phyloP scores from a whole-genome alignment of 2,797 vertebrate genomes.

The Ctenopoma kingsleyae region DNA sequence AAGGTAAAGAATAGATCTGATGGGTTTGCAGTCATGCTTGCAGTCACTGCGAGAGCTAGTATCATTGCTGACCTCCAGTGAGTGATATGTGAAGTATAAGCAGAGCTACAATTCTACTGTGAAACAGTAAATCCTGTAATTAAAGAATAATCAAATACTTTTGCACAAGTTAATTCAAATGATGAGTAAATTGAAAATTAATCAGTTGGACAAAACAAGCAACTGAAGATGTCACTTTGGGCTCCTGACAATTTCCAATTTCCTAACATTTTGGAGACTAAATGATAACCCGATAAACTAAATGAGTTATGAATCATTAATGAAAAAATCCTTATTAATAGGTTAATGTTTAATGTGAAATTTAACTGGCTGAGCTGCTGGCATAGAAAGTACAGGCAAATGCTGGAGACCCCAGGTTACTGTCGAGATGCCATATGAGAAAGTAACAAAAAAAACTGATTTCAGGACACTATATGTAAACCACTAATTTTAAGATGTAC shows the following conservation, averaged over 20 bases:
- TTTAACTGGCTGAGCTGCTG: background rate
- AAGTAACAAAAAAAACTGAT: background rate
- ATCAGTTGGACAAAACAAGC: background rate
- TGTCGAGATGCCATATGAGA: background rate
- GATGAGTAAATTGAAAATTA: background rate
- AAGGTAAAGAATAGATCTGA: constrained; percentile 60
- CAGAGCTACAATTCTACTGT: background rate
- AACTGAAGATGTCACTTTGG: background rate
- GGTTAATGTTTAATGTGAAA: too few relatives aligned
- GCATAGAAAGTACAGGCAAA: background rate
- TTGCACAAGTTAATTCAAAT: background rate
- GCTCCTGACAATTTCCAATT: background rate
- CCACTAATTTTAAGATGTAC: background rate
- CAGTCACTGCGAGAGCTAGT: constrained; percentile 29
- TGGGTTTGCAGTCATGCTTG: constrained; percentile 35
- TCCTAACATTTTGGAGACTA: background rate
- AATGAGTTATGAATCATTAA: too few relatives aligned
- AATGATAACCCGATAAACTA: too few relatives aligned
- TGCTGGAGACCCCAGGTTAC: background rate
- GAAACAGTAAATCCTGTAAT: background rate
- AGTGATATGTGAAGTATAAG: background rate
- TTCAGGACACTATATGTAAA: background rate
- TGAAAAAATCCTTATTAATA: background rate
- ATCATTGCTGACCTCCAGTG: constrained; percentile 38
- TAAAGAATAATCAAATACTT: background rate